Percentiles rank a stretch among this genome's conserved stretches.
Evolutionary conservation across 2,888 invertebrate species (phyloP).

Genomic region (Lasioglossum calceatum): DNA sequence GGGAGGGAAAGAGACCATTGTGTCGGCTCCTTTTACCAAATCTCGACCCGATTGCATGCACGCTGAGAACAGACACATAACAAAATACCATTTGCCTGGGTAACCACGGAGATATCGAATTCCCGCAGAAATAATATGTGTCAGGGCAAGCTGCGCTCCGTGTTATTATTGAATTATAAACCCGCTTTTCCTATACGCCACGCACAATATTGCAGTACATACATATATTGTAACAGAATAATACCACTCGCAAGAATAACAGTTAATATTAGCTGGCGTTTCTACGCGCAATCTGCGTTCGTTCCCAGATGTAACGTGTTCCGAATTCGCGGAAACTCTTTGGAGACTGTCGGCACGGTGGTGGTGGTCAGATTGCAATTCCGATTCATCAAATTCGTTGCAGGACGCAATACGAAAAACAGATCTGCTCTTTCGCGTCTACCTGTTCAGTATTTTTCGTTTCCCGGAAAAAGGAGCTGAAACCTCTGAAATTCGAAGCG

Average conservation of each 20-base stretch:
- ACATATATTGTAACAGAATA: conserved; percentile 36
- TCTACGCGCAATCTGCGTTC: conserved; percentile 11
- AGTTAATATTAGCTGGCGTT: conserved; percentile 37
- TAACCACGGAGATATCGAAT: conserved; percentile 59
- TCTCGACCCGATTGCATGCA: conserved; percentile 7
- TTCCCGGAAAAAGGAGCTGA: neutral
- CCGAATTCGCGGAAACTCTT: neutral
- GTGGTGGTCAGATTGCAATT: neutral
- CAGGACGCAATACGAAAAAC: neutral
- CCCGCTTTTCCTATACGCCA: conserved; percentile 47
- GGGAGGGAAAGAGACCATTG: neutral
- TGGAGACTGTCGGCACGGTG: neutral
- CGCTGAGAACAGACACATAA: conserved; percentile 22
- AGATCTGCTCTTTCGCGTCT: neutral
- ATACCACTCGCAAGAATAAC: conserved; percentile 48
- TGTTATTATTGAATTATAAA: conserved; percentile 64
- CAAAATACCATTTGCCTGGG: conserved; percentile 56
- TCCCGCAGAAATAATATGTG: conserved; percentile 56
- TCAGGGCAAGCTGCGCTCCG: conserved; percentile 15
- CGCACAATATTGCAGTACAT: conserved; percentile 30
- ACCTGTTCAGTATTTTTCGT: neutral
- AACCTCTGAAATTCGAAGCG: neutral
- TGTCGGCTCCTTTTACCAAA: conserved; percentile 19
- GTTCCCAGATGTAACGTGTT: neutral
- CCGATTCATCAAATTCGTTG: neutral